Conservation (phyloP, 2,888 invertebrate genomes). For the Prostheceraeus crozeri region DNA sequence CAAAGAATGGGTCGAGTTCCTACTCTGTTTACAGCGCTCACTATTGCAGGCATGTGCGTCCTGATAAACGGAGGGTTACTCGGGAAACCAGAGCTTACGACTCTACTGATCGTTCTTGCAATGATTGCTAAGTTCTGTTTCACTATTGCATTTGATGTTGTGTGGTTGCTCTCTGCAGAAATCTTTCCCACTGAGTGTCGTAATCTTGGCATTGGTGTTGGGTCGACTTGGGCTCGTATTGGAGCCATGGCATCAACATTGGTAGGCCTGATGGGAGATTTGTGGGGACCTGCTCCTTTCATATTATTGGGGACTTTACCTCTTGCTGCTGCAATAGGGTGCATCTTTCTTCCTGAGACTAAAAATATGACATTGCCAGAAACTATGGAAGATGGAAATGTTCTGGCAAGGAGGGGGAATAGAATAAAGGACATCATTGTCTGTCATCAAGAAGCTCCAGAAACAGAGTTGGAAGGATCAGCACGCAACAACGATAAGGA, state of each 20-base stretch:
- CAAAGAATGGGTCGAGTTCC: conserved; percentile 4
- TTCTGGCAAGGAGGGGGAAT: no score
- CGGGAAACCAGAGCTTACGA: background rate
- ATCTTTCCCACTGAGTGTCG: conserved; percentile 28
- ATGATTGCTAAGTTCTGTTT: conserved; percentile 27
- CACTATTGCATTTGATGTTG: conserved; percentile 27
- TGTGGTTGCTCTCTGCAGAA: conserved; percentile 28
- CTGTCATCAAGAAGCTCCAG: no score
- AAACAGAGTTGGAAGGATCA: no score
- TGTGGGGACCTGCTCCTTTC: conserved; percentile 31
- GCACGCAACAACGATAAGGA: no score
- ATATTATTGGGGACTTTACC: conserved; percentile 2
- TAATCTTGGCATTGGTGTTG: conserved; percentile 24
- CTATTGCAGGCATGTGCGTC: conserved; percentile 15
- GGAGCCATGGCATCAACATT: conserved; percentile 16
- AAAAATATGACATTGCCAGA: background rate
- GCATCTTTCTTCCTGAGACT: conserved; percentile 26
- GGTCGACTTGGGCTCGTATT: conserved; percentile 17
- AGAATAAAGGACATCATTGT: no score
- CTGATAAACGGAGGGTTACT: background rate
- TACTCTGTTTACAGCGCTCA: background rate
- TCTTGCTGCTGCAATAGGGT: background rate
- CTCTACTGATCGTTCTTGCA: background rate
- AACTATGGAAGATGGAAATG: conserved; percentile 22
- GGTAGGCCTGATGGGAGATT: background rate